These are phyloP conservation scores for Dynastes maya DNA, from an alignment of 2,888 invertebrate genomes.

Conservation along the genomic window DNA sequence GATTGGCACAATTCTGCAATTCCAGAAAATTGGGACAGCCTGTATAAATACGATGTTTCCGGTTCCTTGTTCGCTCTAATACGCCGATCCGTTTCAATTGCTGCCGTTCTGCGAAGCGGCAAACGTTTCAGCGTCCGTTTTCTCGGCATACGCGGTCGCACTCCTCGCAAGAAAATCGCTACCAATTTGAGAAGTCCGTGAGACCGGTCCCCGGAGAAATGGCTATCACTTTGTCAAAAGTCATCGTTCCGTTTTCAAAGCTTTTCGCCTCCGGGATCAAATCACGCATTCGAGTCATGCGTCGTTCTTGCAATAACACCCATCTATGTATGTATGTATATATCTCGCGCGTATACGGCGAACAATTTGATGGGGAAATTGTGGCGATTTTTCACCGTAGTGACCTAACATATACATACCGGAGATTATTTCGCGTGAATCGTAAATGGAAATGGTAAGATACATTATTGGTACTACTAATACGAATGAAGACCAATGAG, in stretches of 20 bases:
- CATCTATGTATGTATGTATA: conserved; percentile 11
- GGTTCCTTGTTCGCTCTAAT: not conserved
- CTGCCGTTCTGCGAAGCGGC: not conserved
- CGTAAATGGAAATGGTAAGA: too few species aligned
- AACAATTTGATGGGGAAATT: conserved; percentile 37
- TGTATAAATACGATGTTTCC: not conserved
- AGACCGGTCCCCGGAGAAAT: conserved; percentile 24
- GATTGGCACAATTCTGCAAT: too few species aligned
- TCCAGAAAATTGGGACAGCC: too few species aligned
- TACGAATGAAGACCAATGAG: too few species aligned
- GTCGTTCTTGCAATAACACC: conserved; percentile 5
- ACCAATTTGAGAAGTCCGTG: conserved; percentile 21
- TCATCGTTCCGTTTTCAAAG: conserved; percentile 2
- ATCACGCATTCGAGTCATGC: conserved; percentile 32
- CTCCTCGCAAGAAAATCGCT: conserved; percentile 24
- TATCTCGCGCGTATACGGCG: conserved; percentile 4
- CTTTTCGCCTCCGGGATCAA: conserved; percentile 17
- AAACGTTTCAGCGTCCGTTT: not conserved
- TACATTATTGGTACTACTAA: too few species aligned
- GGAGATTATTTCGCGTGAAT: too few species aligned
- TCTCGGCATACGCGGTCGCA: not conserved
- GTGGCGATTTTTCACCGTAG: conserved; percentile 32
- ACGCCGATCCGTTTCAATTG: conserved; percentile 14
- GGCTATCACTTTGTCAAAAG: conserved; percentile 34
- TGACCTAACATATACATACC: not conserved